Percentiles rank a stretch among this genome's conserved stretches.
phyloP scores from a whole-genome alignment of 2,888 invertebrate genomes.

The Drosophila limbata region DNA sequence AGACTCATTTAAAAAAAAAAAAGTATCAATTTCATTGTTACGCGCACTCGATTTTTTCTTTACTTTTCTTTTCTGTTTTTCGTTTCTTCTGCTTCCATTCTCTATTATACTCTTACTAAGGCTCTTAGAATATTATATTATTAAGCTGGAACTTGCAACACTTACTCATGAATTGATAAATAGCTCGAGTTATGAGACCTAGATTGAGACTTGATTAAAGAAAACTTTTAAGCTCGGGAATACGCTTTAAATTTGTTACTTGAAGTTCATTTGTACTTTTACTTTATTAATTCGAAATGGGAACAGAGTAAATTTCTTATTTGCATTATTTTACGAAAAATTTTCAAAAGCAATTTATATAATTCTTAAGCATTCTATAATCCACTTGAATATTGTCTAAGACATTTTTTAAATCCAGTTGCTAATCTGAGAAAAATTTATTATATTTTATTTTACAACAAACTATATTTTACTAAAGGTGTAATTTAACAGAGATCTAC shows the following conservation, averaged over 20 bases:
- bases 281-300: background rate
- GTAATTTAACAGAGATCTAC: too few species aligned
- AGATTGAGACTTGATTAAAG: slow-evolving; percentile 15
- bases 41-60: slow-evolving; percentile 72
- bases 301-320: background rate
- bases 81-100: slow-evolving; percentile 30
- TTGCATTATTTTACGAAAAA: too few species aligned
- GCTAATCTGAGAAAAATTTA: too few species aligned
- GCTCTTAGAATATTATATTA: slow-evolving; percentile 41
- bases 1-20: slow-evolving; percentile 68
- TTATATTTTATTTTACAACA: too few species aligned
- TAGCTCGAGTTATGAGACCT: slow-evolving; percentile 16
- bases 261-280: background rate
- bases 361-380: too few species aligned
- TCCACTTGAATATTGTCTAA: too few species aligned
- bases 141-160: slow-evolving; percentile 32
- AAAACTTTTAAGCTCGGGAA: slow-evolving; percentile 5
- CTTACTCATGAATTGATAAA: slow-evolving; percentile 23
- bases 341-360: too few species aligned
- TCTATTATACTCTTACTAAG: slow-evolving; percentile 54
- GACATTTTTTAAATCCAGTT: too few species aligned
- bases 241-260: slow-evolving; percentile 2
- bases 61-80: slow-evolving; percentile 13
- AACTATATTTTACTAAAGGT: too few species aligned
- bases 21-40: slow-evolving; percentile 82